These are phyloP conservation scores for Nephrocerus scutellatus DNA, from an alignment of 2,888 invertebrate species.

Conservation along the genomic window DNA sequence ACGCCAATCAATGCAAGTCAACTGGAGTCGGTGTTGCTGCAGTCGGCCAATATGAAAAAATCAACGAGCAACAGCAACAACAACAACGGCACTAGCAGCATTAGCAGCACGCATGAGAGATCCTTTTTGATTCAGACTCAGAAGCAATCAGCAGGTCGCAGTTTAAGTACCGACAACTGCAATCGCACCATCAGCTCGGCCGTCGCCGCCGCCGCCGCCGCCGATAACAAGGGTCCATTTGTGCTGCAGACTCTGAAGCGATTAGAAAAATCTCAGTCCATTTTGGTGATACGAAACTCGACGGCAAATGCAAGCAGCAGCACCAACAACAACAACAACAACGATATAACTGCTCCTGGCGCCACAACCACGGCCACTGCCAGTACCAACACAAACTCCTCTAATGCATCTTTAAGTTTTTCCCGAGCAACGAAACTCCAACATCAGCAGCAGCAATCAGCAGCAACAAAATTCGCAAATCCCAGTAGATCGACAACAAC, in stretches of 20 bases:
- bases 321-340: slow-evolving; percentile 26
- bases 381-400: slow-evolving; percentile 8
- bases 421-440: slow-evolving; percentile 21
- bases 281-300: slow-evolving; percentile 44
- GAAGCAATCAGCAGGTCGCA: no score
- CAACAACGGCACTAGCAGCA: slow-evolving; percentile 15
- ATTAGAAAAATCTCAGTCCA: slow-evolving; percentile 47
- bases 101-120: slow-evolving; percentile 17
- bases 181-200: slow-evolving; percentile 20
- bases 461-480: slow-evolving; percentile 20
- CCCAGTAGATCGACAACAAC: slow-evolving; percentile 12
- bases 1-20: slow-evolving; percentile 46
- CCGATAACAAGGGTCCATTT: slow-evolving; percentile 41
- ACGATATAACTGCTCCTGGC: slow-evolving; percentile 34
- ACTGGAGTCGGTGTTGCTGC: slow-evolving; percentile 40
- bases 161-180: slow-evolving; percentile 10
- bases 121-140: no score
- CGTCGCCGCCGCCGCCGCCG: slow-evolving; percentile 20
- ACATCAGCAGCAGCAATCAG: slow-evolving; percentile 22
- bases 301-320: slow-evolving; percentile 26
- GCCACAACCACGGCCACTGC: slow-evolving; percentile 26
- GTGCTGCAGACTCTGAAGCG: slow-evolving; percentile 47
- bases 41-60: slow-evolving; percentile 31
- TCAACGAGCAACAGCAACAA: slow-evolving; percentile 14
- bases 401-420: slow-evolving; percentile 17